Evolutionary conservation across 1,140 invertebrate species (phyloP).

Genomic region (Himalopsyche phryganea): DNA sequence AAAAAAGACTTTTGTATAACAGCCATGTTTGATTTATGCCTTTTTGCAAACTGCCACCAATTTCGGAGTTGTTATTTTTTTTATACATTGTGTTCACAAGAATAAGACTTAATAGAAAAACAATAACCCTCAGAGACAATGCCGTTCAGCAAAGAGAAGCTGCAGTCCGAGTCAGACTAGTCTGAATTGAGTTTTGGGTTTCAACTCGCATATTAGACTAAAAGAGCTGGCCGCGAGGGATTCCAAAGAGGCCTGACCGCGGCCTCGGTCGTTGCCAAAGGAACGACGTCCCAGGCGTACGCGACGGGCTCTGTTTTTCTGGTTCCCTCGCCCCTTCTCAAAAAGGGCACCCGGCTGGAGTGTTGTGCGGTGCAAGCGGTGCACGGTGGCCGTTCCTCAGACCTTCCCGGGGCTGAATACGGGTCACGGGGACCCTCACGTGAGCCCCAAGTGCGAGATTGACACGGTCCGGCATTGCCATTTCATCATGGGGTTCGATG

Average conservation of each 20-base stretch:
- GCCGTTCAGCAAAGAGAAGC: constrained; percentile 12
- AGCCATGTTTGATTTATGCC: no score
- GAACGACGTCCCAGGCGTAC: constrained; percentile 38
- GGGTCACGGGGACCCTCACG: constrained; percentile 46
- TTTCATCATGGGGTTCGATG: constrained; percentile 50
- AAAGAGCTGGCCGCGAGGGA: constrained; percentile 50
- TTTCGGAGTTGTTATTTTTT: no score
- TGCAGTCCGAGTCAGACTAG: constrained; percentile 52
- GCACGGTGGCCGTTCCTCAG: constrained; percentile 48
- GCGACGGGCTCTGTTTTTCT: constrained; percentile 42
- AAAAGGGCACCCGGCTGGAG: constrained; percentile 51
- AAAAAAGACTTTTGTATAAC: no score
- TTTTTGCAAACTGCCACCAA: no score
- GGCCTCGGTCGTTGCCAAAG: constrained; percentile 39
- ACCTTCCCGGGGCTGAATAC: constrained; percentile 49
- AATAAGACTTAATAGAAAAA: no score
- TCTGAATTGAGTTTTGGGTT: constrained; percentile 55
- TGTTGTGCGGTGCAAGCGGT: constrained; percentile 38
- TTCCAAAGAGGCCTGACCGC: constrained; percentile 44
- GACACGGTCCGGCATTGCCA: constrained; percentile 49
- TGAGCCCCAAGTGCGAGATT: constrained; percentile 54
- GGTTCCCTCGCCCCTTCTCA: constrained; percentile 49
- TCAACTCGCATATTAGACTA: constrained; percentile 51
- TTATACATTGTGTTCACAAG: no score
- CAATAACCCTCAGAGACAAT: constrained; percentile 43